Conservation (phyloP, 2,113 vertebrate genomes). For the Dryoscopus gambensis region DNA sequence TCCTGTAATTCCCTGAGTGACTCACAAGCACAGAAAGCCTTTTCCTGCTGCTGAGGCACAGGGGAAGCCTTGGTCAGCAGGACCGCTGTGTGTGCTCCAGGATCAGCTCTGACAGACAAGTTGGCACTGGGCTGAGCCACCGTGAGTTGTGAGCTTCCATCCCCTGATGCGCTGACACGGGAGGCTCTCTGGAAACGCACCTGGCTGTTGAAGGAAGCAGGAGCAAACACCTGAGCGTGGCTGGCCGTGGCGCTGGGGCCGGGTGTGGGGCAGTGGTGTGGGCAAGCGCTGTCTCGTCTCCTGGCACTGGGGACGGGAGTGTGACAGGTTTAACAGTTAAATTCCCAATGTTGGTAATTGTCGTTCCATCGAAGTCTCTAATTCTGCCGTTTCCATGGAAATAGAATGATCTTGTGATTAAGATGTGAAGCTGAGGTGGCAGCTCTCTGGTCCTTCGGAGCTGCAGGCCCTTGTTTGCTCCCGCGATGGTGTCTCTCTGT, state of each 20-base stretch:
- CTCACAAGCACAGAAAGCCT: not conserved
- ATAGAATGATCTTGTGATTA: slow-evolving; percentile 34
- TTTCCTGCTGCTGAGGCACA: not conserved
- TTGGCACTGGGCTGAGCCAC: accelerated
- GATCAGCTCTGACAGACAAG: accelerated
- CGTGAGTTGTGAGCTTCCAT: accelerated
- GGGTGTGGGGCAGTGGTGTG: accelerated
- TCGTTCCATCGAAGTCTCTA: not conserved
- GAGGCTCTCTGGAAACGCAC: not conserved
- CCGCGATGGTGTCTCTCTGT: accelerated
- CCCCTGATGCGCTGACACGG: not conserved
- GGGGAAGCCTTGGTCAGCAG: not conserved
- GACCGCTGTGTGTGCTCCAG: not conserved
- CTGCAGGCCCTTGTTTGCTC: not conserved
- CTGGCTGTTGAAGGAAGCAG: not conserved
- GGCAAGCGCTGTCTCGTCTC: not conserved
- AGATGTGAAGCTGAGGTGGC: not conserved
- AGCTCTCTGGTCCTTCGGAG: not conserved
- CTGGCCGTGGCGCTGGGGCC: accelerated
- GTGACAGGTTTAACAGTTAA: not conserved
- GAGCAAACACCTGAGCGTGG: accelerated
- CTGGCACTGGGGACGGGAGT: accelerated
- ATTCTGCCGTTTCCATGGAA: slow-evolving; percentile 60
- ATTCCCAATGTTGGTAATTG: not conserved
- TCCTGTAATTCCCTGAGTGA: not conserved